A percentile compares a stretch with the other conserved stretches of the same genome.
Evolutionary conservation across 2,797 vertebrate species (phyloP).

Genomic region (Pseudochirops cupreus): DNA sequence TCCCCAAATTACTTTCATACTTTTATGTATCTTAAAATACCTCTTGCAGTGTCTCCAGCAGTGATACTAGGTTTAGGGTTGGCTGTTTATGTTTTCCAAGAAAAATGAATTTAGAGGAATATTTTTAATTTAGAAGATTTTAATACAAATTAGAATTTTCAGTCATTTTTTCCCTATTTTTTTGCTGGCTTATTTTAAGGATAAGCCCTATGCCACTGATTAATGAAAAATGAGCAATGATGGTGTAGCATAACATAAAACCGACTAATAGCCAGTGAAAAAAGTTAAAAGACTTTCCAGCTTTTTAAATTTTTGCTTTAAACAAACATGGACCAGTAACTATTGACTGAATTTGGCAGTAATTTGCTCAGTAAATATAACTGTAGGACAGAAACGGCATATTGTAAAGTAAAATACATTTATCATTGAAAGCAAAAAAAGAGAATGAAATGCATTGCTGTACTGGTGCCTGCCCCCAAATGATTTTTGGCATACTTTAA

Average conservation of each 20-base stretch:
- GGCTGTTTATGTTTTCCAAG: slow-evolving; percentile 28
- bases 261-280: slow-evolving; percentile 61
- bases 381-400: slow-evolving; percentile 62
- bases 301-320: slow-evolving; percentile 43
- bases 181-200: slow-evolving; percentile 36
- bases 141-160: slow-evolving; percentile 51
- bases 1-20: not conserved
- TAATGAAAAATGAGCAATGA: slow-evolving; percentile 44
- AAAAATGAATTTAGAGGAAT: slow-evolving; percentile 48
- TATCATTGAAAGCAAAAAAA: slow-evolving; percentile 55
- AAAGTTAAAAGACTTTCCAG: slow-evolving; percentile 17
- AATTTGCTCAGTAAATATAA: slow-evolving; percentile 55
- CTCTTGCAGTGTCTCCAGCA: slow-evolving; percentile 11
- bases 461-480: slow-evolving; percentile 45
- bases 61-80: slow-evolving; percentile 23
- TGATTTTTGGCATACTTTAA: slow-evolving; percentile 76
- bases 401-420: slow-evolving; percentile 67
- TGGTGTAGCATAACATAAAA: not conserved
- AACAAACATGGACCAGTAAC: slow-evolving; percentile 49
- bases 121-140: slow-evolving; percentile 52
- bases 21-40: slow-evolving; percentile 19
- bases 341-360: slow-evolving; percentile 57
- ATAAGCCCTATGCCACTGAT: slow-evolving; percentile 25
- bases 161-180: slow-evolving; percentile 26
- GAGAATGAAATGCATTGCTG: slow-evolving; percentile 45